phyloP scores from a whole-genome alignment of 1,140 invertebrate genomes.

The Yoshiicerus persimilis region DNA sequence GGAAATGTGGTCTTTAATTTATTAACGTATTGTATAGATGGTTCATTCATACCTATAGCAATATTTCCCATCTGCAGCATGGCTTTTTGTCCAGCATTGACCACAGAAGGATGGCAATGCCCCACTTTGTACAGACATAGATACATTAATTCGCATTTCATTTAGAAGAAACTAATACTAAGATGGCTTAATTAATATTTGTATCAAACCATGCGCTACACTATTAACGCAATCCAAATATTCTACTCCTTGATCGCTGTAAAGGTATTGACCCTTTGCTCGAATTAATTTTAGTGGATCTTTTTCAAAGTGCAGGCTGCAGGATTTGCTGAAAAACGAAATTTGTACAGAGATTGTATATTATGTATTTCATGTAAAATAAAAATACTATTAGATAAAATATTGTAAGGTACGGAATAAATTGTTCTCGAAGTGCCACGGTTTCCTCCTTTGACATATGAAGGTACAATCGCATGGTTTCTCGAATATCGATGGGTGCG shows the following conservation, averaged over 20 bases:
- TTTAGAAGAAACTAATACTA: too few relatives aligned
- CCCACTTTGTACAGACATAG: constrained; percentile 57
- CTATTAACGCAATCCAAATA: constrained; percentile 67
- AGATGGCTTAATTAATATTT: too few relatives aligned
- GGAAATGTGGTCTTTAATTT: constrained; percentile 60
- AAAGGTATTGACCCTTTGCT: constrained; percentile 61
- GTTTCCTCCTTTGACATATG: background rate
- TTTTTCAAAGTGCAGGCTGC: constrained; percentile 46
- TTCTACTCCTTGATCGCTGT: constrained; percentile 60
- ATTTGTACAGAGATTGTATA: background rate
- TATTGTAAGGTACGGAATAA: constrained; percentile 25
- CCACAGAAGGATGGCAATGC: constrained; percentile 64
- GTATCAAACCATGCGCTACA: constrained; percentile 63
- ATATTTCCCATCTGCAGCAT: constrained; percentile 52
- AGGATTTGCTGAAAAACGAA: constrained; percentile 40
- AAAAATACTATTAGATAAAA: background rate
- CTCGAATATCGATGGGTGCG: background rate
- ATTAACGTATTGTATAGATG: constrained; percentile 60
- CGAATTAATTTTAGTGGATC: constrained; percentile 45
- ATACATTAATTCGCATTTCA: background rate
- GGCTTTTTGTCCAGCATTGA: constrained; percentile 58
- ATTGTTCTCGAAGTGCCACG: background rate
- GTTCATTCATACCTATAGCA: constrained; percentile 54
- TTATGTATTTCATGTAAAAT: background rate
- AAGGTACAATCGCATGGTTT: background rate